Conservation (phyloP, 2,888 invertebrate genomes). For the Falcaria lacertinaria region DNA sequence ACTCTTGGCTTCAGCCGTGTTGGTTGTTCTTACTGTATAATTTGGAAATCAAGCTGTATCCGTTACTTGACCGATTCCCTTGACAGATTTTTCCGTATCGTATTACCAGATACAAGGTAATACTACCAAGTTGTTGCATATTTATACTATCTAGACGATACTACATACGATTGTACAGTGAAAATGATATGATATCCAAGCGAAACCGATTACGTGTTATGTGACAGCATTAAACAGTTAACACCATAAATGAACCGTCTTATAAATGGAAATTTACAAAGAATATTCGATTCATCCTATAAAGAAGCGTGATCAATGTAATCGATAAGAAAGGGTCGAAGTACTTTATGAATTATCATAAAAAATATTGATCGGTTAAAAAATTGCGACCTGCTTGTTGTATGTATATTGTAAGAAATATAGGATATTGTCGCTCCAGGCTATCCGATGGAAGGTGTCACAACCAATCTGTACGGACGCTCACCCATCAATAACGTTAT, state of each 20-base stretch:
- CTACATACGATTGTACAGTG: too few species aligned
- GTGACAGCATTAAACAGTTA: background rate
- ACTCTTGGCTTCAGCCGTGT: background rate
- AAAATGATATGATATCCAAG: too few species aligned
- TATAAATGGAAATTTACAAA: background rate
- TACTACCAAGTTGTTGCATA: background rate
- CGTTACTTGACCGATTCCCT: background rate
- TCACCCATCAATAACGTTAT: slow-evolving; percentile 33
- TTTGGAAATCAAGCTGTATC: background rate
- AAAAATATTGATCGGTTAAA: slow-evolving; percentile 1
- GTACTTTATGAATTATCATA: background rate
- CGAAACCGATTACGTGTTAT: too few species aligned
- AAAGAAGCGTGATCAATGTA: background rate
- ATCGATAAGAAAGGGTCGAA: background rate
- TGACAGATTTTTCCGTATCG: background rate
- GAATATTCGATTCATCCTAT: background rate
- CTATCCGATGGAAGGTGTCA: slow-evolving; percentile 16
- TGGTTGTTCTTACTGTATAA: too few species aligned
- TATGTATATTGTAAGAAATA: slow-evolving; percentile 26
- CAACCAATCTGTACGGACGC: slow-evolving; percentile 24
- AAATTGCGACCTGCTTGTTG: slow-evolving; percentile 9
- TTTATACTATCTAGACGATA: too few species aligned
- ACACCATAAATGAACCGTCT: background rate
- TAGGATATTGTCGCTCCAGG: slow-evolving; percentile 32
- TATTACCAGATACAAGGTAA: background rate